phyloP scores from a whole-genome alignment of 2,888 invertebrate species.

The Thereva unica region DNA sequence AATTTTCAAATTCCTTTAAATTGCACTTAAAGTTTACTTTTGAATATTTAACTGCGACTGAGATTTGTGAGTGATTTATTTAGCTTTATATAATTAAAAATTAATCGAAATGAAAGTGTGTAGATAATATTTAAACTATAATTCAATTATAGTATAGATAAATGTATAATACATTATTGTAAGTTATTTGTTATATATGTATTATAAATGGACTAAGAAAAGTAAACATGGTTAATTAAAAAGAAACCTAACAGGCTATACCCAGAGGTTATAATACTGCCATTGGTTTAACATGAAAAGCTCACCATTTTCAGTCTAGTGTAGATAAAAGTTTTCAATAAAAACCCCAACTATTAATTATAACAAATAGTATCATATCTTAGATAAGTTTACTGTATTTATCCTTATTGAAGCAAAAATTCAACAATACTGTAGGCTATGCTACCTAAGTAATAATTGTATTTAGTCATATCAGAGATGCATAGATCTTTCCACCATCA shows the following conservation, averaged over 20 bases:
- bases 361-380: constrained; percentile 39
- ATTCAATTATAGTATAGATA: constrained; percentile 25
- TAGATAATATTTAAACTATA: constrained; percentile 28
- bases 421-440: neutral
- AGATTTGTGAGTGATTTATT: constrained; percentile 41
- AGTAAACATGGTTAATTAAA: neutral
- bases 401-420: constrained; percentile 8
- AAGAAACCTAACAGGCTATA: neutral
- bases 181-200: constrained; percentile 37
- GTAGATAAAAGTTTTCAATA: constrained; percentile 26
- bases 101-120: constrained; percentile 25
- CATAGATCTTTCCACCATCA: constrained; percentile 14
- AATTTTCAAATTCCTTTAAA: neutral
- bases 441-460: constrained; percentile 7
- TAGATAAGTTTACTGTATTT: constrained; percentile 42
- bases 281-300: constrained; percentile 23
- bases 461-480: constrained; percentile 32
- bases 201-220: constrained; percentile 12
- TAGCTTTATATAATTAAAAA: constrained; percentile 40
- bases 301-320: constrained; percentile 28
- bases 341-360: neutral
- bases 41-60: constrained; percentile 41
- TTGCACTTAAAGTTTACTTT: constrained; percentile 22
- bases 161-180: constrained; percentile 6
- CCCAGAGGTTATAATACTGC: constrained; percentile 19